Conservation (phyloP, 2,888 invertebrate species). For the Polydrusus pterygomalis region DNA sequence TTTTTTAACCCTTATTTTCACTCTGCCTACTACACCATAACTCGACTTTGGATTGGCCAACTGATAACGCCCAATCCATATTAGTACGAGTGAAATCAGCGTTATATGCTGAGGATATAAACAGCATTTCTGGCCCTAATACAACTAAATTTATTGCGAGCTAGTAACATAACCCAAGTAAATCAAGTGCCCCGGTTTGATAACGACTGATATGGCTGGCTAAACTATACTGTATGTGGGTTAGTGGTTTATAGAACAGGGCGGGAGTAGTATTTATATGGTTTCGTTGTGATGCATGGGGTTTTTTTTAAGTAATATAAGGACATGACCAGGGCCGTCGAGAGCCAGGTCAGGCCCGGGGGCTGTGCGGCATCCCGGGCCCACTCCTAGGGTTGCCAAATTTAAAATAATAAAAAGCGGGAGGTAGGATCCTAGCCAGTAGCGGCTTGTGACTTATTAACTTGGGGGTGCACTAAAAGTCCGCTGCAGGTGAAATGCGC, state of each 20-base stretch:
- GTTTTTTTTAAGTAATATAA: too few species aligned
- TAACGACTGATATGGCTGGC: constrained; percentile 20
- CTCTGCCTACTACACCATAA: background rate
- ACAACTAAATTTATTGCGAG: constrained; percentile 25
- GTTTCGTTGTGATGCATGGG: background rate
- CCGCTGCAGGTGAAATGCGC: too few species aligned
- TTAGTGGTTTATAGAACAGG: constrained; percentile 1
- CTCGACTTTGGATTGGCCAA: background rate
- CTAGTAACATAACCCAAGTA: constrained; percentile 31
- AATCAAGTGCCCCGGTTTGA: constrained; percentile 33
- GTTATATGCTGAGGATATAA: constrained; percentile 20
- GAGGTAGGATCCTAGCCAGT: too few species aligned
- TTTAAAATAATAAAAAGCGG: too few species aligned
- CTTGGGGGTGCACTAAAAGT: too few species aligned
- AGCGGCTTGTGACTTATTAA: too few species aligned
- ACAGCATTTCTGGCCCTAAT: constrained; percentile 28
- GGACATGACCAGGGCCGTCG: too few species aligned
- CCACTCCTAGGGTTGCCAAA: too few species aligned
- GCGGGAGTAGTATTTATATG: background rate
- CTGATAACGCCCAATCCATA: constrained; percentile 29
- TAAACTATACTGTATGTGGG: constrained; percentile 12
- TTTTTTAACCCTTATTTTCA: background rate
- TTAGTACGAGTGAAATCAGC: constrained; percentile 30
- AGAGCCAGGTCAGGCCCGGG: too few species aligned
- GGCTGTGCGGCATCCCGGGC: too few species aligned